Percentiles rank a stretch among this genome's conserved stretches.
Evolutionary conservation across 2,113 vertebrate genomes (phyloP).

Genomic region (Etia nguti): DNA sequence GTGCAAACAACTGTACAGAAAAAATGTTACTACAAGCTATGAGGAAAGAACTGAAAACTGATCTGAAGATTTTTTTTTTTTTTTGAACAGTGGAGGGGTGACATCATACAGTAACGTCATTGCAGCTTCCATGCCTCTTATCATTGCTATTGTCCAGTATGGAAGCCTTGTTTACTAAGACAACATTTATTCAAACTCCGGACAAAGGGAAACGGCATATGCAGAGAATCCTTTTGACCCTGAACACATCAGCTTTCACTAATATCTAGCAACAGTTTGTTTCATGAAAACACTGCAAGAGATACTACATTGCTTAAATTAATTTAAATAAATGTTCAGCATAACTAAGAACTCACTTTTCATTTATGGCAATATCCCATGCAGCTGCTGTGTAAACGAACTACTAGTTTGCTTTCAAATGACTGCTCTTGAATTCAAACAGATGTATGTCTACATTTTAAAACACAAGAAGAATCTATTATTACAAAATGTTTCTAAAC

Average conservation of each 20-base stretch:
- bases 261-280: background rate
- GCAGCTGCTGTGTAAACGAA: background rate
- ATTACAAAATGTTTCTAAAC: constrained; percentile 18
- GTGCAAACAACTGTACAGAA: background rate
- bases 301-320: background rate
- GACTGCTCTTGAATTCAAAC: background rate
- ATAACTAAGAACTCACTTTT: background rate
- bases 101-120: constrained; percentile 5
- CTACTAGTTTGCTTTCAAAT: background rate
- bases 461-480: background rate
- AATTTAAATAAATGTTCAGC: background rate
- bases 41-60: background rate
- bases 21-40: background rate
- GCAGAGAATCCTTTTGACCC: background rate
- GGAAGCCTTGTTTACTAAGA: background rate
- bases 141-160: background rate
- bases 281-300: background rate
- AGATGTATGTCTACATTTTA: background rate
- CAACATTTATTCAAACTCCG: background rate
- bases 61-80: background rate
- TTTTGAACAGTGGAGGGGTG: background rate
- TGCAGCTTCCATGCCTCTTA: background rate
- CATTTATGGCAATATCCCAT: background rate
- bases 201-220: background rate
- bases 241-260: background rate